Evolutionary conservation across 1,140 invertebrate genomes (phyloP), one percentile per base, ranked within the genome.

Genomic region (Temnothorax longispinosus): DNA sequence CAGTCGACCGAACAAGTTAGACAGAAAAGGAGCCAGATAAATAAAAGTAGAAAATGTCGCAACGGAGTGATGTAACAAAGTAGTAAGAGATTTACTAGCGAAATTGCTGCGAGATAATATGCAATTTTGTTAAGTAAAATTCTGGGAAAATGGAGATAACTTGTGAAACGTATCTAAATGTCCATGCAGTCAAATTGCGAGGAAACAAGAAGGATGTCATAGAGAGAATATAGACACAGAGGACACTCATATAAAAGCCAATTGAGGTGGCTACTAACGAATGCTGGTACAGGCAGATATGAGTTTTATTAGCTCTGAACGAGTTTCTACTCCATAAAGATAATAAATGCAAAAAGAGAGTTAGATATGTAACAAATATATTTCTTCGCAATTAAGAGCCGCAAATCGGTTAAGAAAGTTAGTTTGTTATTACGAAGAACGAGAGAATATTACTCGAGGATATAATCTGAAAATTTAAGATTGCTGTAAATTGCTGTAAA

Each of bases 151-250:
- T 87, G 64, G 44, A 90, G 85, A 89, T 90, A 90, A 67, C 72
- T 82, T 65, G 65, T 85, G 85, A 87, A 65, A 69, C 88, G 85
- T 89, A 77, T 82, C 88, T 77, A 77, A 89, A 89, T 84, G 85
- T 78, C 32, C 58, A 62, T 64, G 77, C 71, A 90, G 88, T 87
- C 87, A 87, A 84, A 84, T 32, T 84, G 69, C 41, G 41, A 84
- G 69, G 54, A 75, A 85, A 78, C 47, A 85, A 44, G 50, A 60
- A 65, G 50, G n/a, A 35, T 44, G 35, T 62, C 64, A 60, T 13
- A 15, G 10, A 56, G 27, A 86, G 35, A 38, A 76, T 65, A 71
- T 27, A 81, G 64, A 50, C 32, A 69, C 41, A 56, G 54, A 15
- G 41, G n/a, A 47, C 13, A 84, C 27, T 50, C 54, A 44, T 60